These are phyloP conservation scores for Gopherus flavomarginatus DNA, from an alignment of 2,113 vertebrate species.

Conservation along the genomic window DNA sequence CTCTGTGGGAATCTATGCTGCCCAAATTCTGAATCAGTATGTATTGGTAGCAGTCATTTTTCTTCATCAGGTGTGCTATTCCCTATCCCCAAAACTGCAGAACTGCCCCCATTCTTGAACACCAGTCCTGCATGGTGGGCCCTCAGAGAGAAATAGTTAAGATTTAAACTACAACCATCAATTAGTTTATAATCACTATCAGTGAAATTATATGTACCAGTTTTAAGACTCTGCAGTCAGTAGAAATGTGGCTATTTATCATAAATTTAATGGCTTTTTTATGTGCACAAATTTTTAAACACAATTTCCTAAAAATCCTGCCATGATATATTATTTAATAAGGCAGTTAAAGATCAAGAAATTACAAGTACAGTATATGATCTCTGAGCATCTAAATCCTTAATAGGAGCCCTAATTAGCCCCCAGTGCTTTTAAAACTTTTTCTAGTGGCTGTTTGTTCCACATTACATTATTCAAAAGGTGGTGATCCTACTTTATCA, in stretches of 20 bases:
- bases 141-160: accelerated
- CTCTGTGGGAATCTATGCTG: accelerated
- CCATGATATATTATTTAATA: slow-evolving; percentile 21
- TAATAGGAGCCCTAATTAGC: slow-evolving; percentile 35
- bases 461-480: not conserved
- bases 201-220: not conserved
- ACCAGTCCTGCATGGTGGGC: not conserved
- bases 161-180: slow-evolving; percentile 35
- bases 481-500: slow-evolving; percentile 19
- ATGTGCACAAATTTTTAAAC: slow-evolving; percentile 58
- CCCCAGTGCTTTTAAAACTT: slow-evolving; percentile 32
- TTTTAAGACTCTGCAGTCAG: not conserved
- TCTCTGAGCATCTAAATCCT: slow-evolving; percentile 9
- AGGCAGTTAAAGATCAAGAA: slow-evolving; percentile 49
- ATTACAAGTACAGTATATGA: not conserved
- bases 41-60: not conserved
- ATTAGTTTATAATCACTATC: slow-evolving; percentile 54
- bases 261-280: slow-evolving; percentile 42
- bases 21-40: not conserved
- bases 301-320: slow-evolving; percentile 44
- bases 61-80: not conserved
- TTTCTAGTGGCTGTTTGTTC: slow-evolving; percentile 20
- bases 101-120: not conserved
- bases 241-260: slow-evolving; percentile 27
- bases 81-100: not conserved